Conservation (phyloP, 2,113 vertebrate genomes). For the Paraplagusia blochii region DNA sequence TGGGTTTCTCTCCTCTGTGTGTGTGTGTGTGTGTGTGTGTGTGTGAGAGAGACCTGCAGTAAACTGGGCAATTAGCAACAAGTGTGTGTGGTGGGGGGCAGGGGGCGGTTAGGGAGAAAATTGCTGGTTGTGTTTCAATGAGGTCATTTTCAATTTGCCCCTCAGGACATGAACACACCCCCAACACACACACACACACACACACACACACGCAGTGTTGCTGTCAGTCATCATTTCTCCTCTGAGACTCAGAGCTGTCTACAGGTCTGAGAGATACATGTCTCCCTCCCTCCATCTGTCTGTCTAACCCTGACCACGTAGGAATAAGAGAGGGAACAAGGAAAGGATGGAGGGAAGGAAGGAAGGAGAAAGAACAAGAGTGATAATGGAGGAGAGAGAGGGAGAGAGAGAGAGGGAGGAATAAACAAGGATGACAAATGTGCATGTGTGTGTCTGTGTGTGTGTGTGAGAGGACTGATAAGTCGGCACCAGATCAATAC, state of each 20-base stretch:
- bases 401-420: background rate
- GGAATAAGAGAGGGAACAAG: background rate
- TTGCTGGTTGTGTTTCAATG: background rate
- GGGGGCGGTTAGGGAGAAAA: background rate
- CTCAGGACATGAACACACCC: background rate
- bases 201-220: slow-evolving; percentile 1
- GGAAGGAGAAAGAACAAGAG: background rate
- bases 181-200: background rate
- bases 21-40: too few species aligned
- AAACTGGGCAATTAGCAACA: background rate
- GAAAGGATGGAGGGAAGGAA: background rate
- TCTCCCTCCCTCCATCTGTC: background rate
- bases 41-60: too few species aligned
- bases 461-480: background rate
- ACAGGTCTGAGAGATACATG: background rate
- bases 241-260: background rate
- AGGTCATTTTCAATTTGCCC: slow-evolving; percentile 8
- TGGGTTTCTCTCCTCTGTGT: too few species aligned
- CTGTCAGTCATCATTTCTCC: slow-evolving; percentile 2
- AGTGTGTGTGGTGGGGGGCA: background rate
- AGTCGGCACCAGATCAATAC: too few species aligned
- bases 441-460: slow-evolving; percentile 15
- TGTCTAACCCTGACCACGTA: background rate
- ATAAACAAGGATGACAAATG: background rate
- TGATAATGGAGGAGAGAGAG: background rate